Evolutionary conservation across 2,888 invertebrate genomes (phyloP), one percentile per base, ranked within the genome.

Genomic region (Stenoptilia bipunctidactyla): DNA sequence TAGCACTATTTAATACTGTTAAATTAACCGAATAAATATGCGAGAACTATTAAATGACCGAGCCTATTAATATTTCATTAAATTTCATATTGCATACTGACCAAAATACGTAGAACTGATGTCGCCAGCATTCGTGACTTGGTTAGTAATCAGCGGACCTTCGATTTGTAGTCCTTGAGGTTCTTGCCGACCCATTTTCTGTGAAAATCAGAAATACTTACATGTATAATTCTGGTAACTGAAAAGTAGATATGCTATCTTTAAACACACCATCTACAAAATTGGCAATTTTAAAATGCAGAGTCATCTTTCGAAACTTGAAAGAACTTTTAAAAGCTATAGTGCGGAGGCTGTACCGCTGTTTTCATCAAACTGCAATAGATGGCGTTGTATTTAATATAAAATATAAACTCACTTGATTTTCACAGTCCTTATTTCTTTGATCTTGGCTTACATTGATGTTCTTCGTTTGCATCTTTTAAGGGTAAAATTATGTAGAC

Each of bases 391-490:
- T 20, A 8, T 20, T 20, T 3, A 20, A 20, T 20, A 20, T 30
- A 30, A 30, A n/a, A 30, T 13, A 34, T 9, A 4, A 2, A 34
- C 61, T 61, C 45, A 76, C 77, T 56, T 70, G 66, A 41, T 56
- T 56, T 42, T 76, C 73, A 50, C 63, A 66, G 49, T 72, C 73
- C 51, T 68, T 72, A 52, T 65, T 71, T 41, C 57, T 66, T 60
- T 77, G 85, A 52, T 85, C 85, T 56, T 86, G 85, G 49, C 75
- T 84, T 34, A 86, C 60, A 60, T 88, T 88, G 44, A 86, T 87
- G 61, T 87, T 88, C 70, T 88, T 88, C 46, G 87, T 88, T 77
- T 88, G 87, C 87, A 88, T 88, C 66, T 72, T 85, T 65, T 20
- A 8, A 5, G 20, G 3, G 3, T 20, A 20, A 20, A 20, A 20